Conservation (phyloP, 2,888 invertebrate genomes). For the Scaptomyza flava region DNA sequence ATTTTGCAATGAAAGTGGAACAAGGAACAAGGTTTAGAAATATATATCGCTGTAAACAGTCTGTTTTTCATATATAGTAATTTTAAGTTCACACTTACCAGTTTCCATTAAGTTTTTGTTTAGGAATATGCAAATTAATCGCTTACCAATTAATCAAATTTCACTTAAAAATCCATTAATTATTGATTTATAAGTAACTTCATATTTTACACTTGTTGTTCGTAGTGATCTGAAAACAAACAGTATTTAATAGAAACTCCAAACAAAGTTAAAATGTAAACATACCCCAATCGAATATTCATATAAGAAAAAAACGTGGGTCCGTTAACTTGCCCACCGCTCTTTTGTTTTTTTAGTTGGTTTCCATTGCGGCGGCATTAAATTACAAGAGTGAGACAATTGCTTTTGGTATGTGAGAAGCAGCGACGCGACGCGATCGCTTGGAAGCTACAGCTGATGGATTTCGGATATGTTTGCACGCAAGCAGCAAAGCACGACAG, state of each 20-base stretch:
- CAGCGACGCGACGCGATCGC: constrained; percentile 26
- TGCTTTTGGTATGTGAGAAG: constrained; percentile 35
- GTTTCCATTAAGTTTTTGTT: background rate
- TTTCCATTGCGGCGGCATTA: constrained; percentile 58
- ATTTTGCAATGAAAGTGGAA: no score
- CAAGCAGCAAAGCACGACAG: constrained; percentile 6
- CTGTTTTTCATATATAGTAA: no score
- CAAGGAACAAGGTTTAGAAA: no score
- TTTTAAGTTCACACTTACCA: background rate
- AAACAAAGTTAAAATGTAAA: background rate
- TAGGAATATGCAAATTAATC: no score
- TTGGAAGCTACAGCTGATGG: constrained; percentile 48
- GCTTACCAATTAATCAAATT: background rate
- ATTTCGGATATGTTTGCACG: constrained; percentile 55
- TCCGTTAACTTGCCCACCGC: constrained; percentile 47
- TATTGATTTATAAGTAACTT: background rate
- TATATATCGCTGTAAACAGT: no score
- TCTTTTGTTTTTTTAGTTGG: constrained; percentile 1
- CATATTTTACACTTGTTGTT: background rate
- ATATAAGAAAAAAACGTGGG: constrained; percentile 21
- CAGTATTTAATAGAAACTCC: background rate
- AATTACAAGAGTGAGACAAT: constrained; percentile 57
- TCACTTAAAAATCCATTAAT: background rate
- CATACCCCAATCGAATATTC: constrained; percentile 5
- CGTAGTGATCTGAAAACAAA: background rate